Conservation (phyloP, 2,113 vertebrate genomes). For the Murina feae region DNA sequence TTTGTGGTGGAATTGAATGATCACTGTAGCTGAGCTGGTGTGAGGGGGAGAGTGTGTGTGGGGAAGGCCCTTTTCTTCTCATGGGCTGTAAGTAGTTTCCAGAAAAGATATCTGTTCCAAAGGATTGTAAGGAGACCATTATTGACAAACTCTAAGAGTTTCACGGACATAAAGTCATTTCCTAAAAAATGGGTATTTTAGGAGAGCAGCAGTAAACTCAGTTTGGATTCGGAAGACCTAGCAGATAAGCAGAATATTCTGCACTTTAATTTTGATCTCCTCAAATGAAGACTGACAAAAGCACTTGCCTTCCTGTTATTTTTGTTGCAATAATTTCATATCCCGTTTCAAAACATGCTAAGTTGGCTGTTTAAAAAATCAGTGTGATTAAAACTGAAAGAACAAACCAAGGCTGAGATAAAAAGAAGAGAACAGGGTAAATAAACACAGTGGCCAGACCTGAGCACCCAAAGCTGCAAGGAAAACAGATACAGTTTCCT, state of each 20-base stretch:
- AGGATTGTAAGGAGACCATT: neutral
- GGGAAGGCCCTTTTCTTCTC: neutral
- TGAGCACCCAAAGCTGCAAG: neutral
- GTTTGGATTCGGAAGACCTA: neutral
- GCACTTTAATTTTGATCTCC: neutral
- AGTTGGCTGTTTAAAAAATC: neutral
- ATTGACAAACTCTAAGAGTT: neutral
- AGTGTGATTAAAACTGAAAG: neutral
- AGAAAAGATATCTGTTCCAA: neutral
- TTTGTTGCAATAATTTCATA: neutral
- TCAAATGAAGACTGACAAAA: neutral
- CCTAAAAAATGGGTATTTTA: neutral
- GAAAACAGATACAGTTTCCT: neutral
- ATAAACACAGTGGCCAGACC: neutral
- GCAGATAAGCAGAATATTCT: neutral
- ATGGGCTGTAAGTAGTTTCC: neutral
- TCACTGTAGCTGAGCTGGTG: neutral
- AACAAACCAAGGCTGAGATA: neutral
- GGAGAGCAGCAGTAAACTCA: neutral
- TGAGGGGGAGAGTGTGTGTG: neutral
- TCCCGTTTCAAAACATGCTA: neutral
- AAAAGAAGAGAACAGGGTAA: neutral
- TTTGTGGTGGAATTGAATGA: neutral
- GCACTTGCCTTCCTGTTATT: neutral
- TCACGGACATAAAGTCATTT: neutral